These are phyloP conservation scores for Tetrao urogallus DNA, from an alignment of 2,113 vertebrate species.

Conservation along the genomic window DNA sequence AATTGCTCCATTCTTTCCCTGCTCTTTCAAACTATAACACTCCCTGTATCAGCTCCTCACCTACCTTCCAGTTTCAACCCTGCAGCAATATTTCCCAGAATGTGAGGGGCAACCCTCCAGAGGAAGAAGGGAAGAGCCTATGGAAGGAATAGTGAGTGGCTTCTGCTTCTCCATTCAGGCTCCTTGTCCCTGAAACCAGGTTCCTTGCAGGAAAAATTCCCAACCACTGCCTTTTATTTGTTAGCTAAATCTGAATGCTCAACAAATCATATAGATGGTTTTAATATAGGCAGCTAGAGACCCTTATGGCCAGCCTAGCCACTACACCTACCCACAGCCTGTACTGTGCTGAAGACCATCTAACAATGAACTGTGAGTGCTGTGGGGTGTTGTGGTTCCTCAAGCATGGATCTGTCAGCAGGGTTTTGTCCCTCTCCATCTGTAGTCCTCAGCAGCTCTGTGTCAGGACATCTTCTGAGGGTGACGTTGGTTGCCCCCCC, in stretches of 20 bases:
- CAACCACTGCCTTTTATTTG: neutral
- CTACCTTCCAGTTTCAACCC: conserved; percentile 16
- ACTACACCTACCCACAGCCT: neutral
- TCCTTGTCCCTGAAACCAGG: neutral
- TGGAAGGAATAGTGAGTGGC: neutral
- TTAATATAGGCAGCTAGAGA: neutral
- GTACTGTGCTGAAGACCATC: neutral
- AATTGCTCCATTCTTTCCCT: conserved; percentile 25
- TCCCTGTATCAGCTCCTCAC: neutral
- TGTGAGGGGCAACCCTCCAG: neutral
- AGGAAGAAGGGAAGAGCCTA: neutral
- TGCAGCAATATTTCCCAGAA: neutral
- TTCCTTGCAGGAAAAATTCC: neutral
- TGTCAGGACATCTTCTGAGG: neutral
- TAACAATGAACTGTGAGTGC: neutral
- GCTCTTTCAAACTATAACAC: conserved; percentile 3
- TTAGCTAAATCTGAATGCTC: neutral
- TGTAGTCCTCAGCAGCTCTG: fast-evolving
- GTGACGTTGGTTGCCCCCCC: neutral
- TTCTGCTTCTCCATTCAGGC: neutral
- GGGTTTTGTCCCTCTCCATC: neutral
- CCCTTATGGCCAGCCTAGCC: neutral
- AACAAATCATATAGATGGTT: neutral
- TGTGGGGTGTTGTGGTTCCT: fast-evolving
- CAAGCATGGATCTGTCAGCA: neutral